A percentile compares a stretch with the other conserved stretches of the same genome.
phyloP scores from a whole-genome alignment of 2,113 vertebrate species.

The Pelvicachromis taeniatus region DNA sequence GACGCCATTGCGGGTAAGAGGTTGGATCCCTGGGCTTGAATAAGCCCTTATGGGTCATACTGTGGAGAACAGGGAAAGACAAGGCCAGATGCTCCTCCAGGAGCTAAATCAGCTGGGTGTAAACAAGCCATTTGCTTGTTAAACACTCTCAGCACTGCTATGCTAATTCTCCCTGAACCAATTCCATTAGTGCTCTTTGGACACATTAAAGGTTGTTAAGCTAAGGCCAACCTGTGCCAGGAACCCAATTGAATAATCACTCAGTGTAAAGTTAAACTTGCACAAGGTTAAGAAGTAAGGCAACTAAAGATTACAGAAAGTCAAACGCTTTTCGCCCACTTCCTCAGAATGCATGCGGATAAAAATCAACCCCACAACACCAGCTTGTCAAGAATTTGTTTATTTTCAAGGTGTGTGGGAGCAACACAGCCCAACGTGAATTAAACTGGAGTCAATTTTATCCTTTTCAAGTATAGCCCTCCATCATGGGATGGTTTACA shows the following conservation, averaged over 20 bases:
- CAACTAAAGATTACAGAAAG: background rate
- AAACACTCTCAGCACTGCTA: conserved; percentile 26
- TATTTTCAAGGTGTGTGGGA: conserved; percentile 2
- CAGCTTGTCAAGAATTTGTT: conserved; percentile 11
- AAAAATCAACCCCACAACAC: background rate
- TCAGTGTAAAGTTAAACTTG: background rate
- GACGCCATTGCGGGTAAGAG: background rate
- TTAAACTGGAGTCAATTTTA: conserved; percentile 11
- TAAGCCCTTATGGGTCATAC: background rate
- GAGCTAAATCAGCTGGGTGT: conserved; percentile 48
- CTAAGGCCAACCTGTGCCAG: background rate
- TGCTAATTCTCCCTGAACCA: conserved; percentile 40
- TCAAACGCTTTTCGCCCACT: background rate
- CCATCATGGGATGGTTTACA: background rate
- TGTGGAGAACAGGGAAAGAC: conserved; percentile 5
- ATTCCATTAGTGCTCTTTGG: background rate
- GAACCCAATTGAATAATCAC: background rate
- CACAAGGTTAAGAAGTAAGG: background rate
- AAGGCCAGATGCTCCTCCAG: background rate
- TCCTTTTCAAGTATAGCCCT: background rate
- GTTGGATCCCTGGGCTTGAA: background rate
- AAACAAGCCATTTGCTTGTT: conserved; percentile 57
- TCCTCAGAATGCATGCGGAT: background rate
- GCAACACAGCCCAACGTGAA: background rate
- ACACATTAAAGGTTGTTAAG: background rate